Percentiles rank a stretch among this genome's conserved stretches.
Conservation (phyloP, 2,888 invertebrate species). For the Melipona bicolor region DNA sequence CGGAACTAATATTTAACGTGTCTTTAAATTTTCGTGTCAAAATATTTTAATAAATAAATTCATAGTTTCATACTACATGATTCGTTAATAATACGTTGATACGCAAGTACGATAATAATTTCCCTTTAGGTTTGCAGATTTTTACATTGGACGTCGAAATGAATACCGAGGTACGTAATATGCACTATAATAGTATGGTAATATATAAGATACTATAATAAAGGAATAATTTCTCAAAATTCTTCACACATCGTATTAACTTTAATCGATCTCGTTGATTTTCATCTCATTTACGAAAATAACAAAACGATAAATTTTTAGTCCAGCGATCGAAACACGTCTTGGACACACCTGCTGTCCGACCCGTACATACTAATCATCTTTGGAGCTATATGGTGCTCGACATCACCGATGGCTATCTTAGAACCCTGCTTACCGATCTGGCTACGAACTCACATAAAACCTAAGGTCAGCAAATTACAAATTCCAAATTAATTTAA, state of each 20-base stretch:
- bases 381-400: conserved; percentile 90
- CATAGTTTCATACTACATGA: background rate
- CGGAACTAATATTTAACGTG: no score
- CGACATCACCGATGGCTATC: conserved; percentile 93
- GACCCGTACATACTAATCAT: conserved; percentile 88
- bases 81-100: background rate
- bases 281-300: background rate
- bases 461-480: conserved; percentile 85
- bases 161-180: conserved; percentile 64
- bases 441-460: conserved; percentile 90
- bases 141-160: conserved; percentile 79
- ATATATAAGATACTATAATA: background rate
- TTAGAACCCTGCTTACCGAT: conserved; percentile 93
- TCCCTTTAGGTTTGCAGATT: conserved; percentile 74
- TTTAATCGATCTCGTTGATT: background rate
- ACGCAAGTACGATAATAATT: background rate
- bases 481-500: no score
- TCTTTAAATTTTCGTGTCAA: no score
- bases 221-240: background rate
- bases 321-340: conserved; percentile 70
- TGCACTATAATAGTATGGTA: background rate
- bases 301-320: background rate
- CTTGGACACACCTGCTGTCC: conserved; percentile 86
- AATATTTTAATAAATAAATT: no score
- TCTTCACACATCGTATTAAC: background rate